Evolutionary conservation across 2,797 vertebrate genomes (phyloP).

Genomic region (Coracias cyanogaster): DNA sequence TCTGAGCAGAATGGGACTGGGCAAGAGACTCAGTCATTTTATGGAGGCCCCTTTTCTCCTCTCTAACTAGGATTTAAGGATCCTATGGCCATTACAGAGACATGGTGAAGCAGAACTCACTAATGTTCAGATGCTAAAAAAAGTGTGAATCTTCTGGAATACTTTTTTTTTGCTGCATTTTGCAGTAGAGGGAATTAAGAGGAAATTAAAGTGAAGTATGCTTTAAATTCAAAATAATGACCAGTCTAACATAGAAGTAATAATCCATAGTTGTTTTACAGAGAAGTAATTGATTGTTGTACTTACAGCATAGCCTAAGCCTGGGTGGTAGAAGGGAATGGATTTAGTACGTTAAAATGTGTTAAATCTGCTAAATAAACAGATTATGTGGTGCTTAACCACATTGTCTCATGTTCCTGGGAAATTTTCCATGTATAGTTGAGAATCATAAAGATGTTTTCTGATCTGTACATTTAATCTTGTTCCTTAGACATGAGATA

Average conservation of each 20-base stretch:
- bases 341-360: not conserved
- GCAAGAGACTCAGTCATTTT: not conserved
- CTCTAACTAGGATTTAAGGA: not conserved
- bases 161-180: not conserved
- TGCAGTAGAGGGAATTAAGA: not conserved
- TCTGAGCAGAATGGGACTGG: not conserved
- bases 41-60: not conserved
- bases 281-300: not conserved
- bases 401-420: not conserved
- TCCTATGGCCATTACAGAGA: not conserved
- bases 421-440: not conserved
- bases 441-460: slow-evolving; percentile 9
- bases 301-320: not conserved
- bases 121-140: not conserved
- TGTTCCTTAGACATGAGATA: not conserved
- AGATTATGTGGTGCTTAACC: not conserved
- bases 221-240: not conserved
- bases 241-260: not conserved
- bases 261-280: not conserved
- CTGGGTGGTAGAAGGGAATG: not conserved
- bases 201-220: not conserved
- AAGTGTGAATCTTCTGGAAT: not conserved
- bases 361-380: slow-evolving; percentile 17
- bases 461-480: not conserved
- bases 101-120: not conserved